These are phyloP conservation scores for Orthonyx spaldingii DNA, from an alignment of 2,113 vertebrate species.

Conservation along the genomic window DNA sequence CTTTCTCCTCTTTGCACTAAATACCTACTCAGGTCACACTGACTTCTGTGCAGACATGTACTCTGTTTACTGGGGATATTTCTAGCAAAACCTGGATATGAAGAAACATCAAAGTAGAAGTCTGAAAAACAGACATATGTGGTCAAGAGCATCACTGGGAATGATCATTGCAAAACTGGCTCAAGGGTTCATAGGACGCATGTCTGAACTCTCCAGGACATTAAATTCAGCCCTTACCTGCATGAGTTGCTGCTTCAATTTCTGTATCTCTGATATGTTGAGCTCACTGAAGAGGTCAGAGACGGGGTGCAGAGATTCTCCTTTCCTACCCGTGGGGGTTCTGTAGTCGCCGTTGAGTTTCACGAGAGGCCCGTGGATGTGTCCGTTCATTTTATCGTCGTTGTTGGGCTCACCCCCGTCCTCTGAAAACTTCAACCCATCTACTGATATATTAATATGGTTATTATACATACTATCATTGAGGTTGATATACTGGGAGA, in stretches of 20 bases:
- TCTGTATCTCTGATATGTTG: slow-evolving; percentile 98
- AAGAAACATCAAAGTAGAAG: background rate
- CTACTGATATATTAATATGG: slow-evolving; percentile 89
- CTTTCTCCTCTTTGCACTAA: background rate
- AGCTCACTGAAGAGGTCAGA: slow-evolving; percentile 98
- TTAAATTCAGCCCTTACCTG: slow-evolving; percentile 78
- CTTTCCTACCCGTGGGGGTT: slow-evolving; percentile 76
- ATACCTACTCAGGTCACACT: background rate
- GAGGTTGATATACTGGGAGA: slow-evolving; percentile 90
- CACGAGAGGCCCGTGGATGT: slow-evolving; percentile 72
- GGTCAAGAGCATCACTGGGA: background rate
- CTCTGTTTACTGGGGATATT: background rate
- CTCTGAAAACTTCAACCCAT: slow-evolving; percentile 88
- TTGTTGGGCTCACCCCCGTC: slow-evolving; percentile 80
- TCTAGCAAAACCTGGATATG: background rate
- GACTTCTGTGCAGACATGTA: background rate
- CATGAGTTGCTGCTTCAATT: slow-evolving; percentile 94
- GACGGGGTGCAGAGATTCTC: slow-evolving; percentile 83
- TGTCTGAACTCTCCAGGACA: background rate
- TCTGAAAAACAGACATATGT: accelerated
- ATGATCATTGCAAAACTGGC: background rate
- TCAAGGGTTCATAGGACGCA: accelerated
- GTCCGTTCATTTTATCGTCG: slow-evolving; percentile 86
- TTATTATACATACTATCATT: slow-evolving; percentile 87
- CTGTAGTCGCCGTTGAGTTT: slow-evolving; percentile 87